phyloP scores from a whole-genome alignment of 2,113 vertebrate species.

The Myxocyprinus asiaticus region DNA sequence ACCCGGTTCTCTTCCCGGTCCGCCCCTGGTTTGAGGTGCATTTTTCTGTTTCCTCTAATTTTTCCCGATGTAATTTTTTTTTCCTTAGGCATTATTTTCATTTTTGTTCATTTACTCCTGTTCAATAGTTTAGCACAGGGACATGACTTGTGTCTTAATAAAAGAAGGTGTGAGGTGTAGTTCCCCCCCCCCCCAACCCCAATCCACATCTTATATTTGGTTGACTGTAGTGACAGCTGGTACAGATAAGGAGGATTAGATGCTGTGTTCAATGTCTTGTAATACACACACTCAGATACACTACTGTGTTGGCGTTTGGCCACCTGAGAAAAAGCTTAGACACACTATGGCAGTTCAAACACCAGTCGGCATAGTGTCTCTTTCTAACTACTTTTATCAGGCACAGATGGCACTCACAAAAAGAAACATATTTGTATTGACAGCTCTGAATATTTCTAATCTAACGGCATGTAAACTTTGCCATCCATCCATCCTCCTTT shows the following conservation, averaged over 20 bases:
- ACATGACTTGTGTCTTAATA: neutral
- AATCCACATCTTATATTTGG: slow-evolving; percentile 40
- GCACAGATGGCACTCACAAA: neutral
- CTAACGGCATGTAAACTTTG: no score
- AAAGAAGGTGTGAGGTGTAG: neutral
- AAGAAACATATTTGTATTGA: neutral
- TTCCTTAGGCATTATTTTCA: no score
- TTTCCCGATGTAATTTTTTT: neutral
- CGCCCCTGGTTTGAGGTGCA: no score
- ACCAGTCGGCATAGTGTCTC: neutral
- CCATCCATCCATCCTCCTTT: neutral
- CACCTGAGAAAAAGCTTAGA: slow-evolving; percentile 14
- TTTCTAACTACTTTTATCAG: slow-evolving; percentile 21
- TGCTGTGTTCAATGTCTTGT: neutral
- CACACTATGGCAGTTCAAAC: slow-evolving; percentile 10
- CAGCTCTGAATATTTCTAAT: neutral
- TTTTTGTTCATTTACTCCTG: neutral
- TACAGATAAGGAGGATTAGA: slow-evolving; percentile 48
- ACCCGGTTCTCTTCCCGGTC: no score
- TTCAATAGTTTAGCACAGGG: no score
- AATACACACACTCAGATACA: neutral
- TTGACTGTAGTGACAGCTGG: slow-evolving; percentile 34
- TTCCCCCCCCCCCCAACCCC: no score
- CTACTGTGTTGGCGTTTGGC: slow-evolving; percentile 20
- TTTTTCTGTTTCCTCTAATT: no score